Percentiles rank a stretch among this genome's conserved stretches.
Evolutionary conservation across 2,888 invertebrate species (phyloP).

Genomic region (Trissonchulus latispiculum): DNA sequence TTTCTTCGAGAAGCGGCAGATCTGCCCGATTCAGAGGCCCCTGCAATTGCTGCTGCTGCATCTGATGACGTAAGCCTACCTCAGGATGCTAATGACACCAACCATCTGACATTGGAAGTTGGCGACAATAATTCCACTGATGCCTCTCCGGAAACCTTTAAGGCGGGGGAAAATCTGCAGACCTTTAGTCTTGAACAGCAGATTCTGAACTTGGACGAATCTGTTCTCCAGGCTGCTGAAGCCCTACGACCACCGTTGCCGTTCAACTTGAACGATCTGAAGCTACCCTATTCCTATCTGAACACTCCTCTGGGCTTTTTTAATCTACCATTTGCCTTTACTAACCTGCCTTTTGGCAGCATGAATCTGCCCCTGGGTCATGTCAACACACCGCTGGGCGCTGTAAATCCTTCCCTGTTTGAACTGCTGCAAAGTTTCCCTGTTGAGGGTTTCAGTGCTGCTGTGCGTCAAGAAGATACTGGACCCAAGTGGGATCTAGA

Average conservation of each 20-base stretch:
- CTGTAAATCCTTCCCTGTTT: conserved; percentile 17
- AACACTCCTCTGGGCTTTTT: conserved; percentile 24
- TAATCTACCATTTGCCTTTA: conserved; percentile 22
- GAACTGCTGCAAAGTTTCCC: conserved; percentile 21
- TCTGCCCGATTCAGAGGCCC: neutral
- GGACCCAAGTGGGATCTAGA: neutral
- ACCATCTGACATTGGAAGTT: neutral
- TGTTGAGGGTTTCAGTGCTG: neutral
- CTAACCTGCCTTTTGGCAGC: conserved; percentile 20
- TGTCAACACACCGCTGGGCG: conserved; percentile 18
- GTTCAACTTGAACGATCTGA: conserved; percentile 9
- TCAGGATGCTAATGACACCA: neutral
- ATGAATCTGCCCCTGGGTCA: conserved; percentile 22
- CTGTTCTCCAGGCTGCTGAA: neutral
- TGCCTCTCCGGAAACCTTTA: too few species aligned
- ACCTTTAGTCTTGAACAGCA: neutral
- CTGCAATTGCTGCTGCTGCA: too few species aligned
- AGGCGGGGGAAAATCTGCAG: too few species aligned
- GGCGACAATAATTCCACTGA: neutral
- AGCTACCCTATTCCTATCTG: conserved; percentile 21
- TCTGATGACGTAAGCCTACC: neutral
- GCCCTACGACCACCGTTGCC: conserved; percentile 14
- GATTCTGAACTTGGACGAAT: neutral
- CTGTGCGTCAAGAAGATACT: neutral
- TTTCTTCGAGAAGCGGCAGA: neutral